Conservation (phyloP, 2,113 vertebrate species). For the Urocolius indicus region DNA sequence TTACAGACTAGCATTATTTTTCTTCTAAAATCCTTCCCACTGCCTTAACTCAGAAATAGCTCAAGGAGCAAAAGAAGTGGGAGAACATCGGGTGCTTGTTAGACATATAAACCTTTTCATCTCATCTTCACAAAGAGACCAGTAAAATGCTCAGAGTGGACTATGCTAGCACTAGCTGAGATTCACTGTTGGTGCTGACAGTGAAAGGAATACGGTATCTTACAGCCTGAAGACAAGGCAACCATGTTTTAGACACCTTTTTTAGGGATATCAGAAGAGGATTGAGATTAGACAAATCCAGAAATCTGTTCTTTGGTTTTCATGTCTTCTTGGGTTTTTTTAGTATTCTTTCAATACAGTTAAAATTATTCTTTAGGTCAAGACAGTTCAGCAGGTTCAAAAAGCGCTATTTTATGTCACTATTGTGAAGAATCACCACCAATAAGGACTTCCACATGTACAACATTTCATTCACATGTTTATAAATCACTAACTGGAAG, state of each 20-base stretch:
- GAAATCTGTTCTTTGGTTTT: background rate
- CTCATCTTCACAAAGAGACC: background rate
- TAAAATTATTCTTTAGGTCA: background rate
- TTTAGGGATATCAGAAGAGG: background rate
- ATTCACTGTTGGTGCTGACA: background rate
- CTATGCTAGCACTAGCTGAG: background rate
- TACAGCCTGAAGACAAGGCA: background rate
- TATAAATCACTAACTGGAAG: background rate
- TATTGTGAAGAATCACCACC: background rate
- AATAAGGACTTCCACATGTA: background rate
- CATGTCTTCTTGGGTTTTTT: background rate
- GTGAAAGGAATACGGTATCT: background rate
- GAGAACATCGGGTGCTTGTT: background rate
- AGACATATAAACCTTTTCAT: background rate
- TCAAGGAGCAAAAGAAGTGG: background rate
- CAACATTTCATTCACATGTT: background rate
- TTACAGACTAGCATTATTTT: background rate
- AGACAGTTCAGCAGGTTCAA: background rate
- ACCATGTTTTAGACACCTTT: background rate
- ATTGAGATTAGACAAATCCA: background rate
- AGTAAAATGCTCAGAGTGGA: background rate
- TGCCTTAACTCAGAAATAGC: background rate
- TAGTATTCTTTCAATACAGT: background rate
- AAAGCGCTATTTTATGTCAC: background rate
- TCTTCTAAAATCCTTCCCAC: background rate